Evolutionary conservation across 2,888 invertebrate genomes (phyloP), one percentile per base, ranked within the genome.

Genomic region (Cactoblastis cactorum): DNA sequence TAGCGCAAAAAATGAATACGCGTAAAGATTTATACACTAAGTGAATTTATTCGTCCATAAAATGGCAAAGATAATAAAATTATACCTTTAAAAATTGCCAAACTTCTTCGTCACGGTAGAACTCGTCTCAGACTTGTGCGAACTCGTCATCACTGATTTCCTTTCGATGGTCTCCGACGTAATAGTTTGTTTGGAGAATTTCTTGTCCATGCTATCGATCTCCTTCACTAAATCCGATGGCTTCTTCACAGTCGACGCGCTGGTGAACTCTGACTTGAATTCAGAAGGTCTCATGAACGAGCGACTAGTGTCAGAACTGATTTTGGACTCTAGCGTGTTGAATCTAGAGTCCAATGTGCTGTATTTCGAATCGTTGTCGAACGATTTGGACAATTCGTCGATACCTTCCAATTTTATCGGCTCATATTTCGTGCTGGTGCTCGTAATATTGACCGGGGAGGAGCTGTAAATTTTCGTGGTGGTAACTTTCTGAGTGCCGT

Each of bases 91-190:
- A 54, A 83, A 84, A 59, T 90, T 90, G 54, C 90, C 90, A 49
- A 90, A 90, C 55, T 90, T 90, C 76, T 90, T 90, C n/a, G 91
- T 91, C 39, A 91, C 88, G 0, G 91, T 91, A 0, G 91, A 91
- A 43, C 91, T 91, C 11, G 86, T 83, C 55, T 92, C 91, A 0
- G 91, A 91, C 54, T 91, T 92, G 52, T 91, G 91, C 1, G 91
- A 91, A 45, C 92, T 92, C 55, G 91, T 93, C 68, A 93, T 93
- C 0, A 94, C 91, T 0, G 93, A 93, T 65, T 93, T 93, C 70
- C 92, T 91, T 58, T 94, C 94, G 14, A 93, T 91, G 0, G 92
- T 92, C 57, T 93, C 93, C 43, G 94, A 93, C 0, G 91, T 92
- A n/a, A 92, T 91, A 0, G 93, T 93, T 59, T 93, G 93, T 56